Conservation (phyloP, 2,113 vertebrate species). For the Galemys pyrenaicus region DNA sequence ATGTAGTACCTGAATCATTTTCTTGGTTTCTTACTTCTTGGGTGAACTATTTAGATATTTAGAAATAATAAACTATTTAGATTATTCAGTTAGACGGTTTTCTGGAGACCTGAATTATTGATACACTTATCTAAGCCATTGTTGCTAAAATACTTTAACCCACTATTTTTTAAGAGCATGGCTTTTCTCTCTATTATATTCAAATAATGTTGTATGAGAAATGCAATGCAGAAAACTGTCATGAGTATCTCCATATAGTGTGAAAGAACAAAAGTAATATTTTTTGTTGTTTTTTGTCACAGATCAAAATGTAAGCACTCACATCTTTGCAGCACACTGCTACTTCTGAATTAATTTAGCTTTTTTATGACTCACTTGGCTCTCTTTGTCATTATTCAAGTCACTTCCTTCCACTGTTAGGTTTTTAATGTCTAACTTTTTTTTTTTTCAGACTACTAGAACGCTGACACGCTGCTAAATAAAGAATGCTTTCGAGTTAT, state of each 20-base stretch:
- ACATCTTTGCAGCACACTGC: conserved; percentile 8
- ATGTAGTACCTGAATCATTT: conserved; percentile 9
- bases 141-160: conserved; percentile 33
- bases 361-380: conserved; percentile 47
- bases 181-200: conserved; percentile 49
- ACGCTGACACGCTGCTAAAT: background rate
- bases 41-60: background rate
- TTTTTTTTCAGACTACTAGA: background rate
- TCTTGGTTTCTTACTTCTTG: background rate
- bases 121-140: background rate
- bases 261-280: conserved; percentile 22
- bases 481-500: background rate
- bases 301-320: conserved; percentile 42
- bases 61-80: background rate
- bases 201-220: conserved; percentile 6
- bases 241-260: background rate
- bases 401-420: conserved; percentile 17
- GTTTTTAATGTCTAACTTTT: conserved; percentile 41
- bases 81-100: conserved; percentile 19
- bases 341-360: conserved; percentile 56
- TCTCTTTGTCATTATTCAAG: conserved; percentile 45
- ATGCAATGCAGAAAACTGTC: conserved; percentile 28
- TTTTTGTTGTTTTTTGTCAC: background rate
- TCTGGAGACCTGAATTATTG: conserved; percentile 42
- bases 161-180: background rate